phyloP scores from a whole-genome alignment of 2,888 invertebrate genomes.

The Pandemis heparana region DNA sequence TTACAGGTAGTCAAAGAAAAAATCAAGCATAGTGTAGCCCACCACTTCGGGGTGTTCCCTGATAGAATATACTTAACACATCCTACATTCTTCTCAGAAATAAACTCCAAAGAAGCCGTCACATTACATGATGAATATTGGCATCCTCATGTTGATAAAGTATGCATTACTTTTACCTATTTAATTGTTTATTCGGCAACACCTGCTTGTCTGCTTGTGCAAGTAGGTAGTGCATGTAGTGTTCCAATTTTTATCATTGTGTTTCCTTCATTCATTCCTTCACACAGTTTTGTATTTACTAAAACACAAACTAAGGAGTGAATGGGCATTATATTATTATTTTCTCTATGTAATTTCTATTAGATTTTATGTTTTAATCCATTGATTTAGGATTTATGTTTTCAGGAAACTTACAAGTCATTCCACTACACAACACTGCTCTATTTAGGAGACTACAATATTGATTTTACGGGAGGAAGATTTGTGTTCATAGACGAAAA shows the following conservation, averaged over 20 bases:
- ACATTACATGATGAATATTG: conserved; percentile 95
- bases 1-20: conserved; percentile 89
- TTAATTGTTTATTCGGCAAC: not conserved
- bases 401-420: conserved; percentile 93
- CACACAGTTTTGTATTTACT: too few relatives aligned
- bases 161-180: conserved; percentile 66
- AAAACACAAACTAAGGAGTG: too few relatives aligned
- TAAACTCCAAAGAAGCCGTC: conserved; percentile 89
- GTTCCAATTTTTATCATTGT: too few relatives aligned
- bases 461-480: conserved; percentile 93
- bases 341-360: too few relatives aligned
- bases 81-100: conserved; percentile 95
- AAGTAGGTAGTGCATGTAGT: too few relatives aligned
- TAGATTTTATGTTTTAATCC: too few relatives aligned
- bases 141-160: conserved; percentile 96
- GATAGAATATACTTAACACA: conserved; percentile 90
- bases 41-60: conserved; percentile 89
- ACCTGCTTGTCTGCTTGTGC: too few relatives aligned
- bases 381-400: conserved; percentile 11
- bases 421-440: conserved; percentile 95
- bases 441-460: conserved; percentile 90
- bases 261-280: too few relatives aligned
- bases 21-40: conserved; percentile 91
- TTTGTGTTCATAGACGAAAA: conserved; percentile 92
- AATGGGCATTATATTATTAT: too few relatives aligned